Conservation (phyloP, 2,888 invertebrate genomes). For the Pemphredon lugubris region DNA sequence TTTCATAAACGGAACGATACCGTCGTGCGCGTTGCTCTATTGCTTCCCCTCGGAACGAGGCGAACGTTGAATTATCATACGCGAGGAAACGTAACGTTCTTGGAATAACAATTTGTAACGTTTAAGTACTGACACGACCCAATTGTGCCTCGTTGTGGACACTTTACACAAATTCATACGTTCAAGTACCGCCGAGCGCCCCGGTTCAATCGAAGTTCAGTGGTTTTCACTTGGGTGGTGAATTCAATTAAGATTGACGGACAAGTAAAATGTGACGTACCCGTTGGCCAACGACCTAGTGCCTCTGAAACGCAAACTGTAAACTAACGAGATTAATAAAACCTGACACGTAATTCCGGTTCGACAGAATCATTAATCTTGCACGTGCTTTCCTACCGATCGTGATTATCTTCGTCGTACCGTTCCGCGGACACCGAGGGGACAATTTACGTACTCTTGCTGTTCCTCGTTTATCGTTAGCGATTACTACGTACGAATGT, state of each 20-base stretch:
- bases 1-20: too few relatives aligned
- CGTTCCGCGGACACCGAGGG: background rate
- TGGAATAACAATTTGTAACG: conserved; percentile 49
- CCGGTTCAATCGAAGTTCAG: conserved; percentile 42
- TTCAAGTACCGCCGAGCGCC: conserved; percentile 17
- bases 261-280: conserved; percentile 59
- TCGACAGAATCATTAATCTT: conserved; percentile 55
- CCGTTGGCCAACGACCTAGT: conserved; percentile 53
- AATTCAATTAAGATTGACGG: conserved; percentile 67
- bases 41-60: too few relatives aligned
- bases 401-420: conserved; percentile 10
- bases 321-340: conserved; percentile 64
- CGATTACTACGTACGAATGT: too few relatives aligned
- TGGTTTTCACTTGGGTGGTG: conserved; percentile 60
- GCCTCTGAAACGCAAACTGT: conserved; percentile 48
- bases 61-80: background rate
- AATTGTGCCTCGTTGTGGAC: conserved; percentile 56
- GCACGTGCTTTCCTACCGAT: conserved; percentile 24
- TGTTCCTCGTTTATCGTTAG: too few relatives aligned
- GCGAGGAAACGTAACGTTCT: conserved; percentile 28
- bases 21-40: too few relatives aligned
- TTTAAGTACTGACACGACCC: conserved; percentile 52
- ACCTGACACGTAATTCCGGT: conserved; percentile 62
- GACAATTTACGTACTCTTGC: background rate
- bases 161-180: conserved; percentile 51